These are phyloP conservation scores for Salarias fasciatus DNA, from an alignment of 2,797 vertebrate genomes.

Conservation along the genomic window DNA sequence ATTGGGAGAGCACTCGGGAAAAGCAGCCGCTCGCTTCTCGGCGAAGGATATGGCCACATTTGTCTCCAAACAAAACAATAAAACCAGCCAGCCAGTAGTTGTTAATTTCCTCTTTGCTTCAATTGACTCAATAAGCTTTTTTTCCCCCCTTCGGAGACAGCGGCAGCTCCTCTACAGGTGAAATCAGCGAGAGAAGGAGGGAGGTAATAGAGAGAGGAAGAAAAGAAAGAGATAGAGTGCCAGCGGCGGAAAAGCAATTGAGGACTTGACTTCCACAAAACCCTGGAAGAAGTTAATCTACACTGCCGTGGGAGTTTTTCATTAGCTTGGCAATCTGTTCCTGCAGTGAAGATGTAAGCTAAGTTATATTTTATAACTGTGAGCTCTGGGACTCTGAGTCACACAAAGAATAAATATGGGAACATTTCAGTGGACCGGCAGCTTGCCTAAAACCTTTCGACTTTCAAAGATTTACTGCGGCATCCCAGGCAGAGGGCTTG, in stretches of 20 bases:
- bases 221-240: conserved; percentile 50
- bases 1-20: conserved; percentile 34
- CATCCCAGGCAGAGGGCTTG: neutral
- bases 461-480: conserved; percentile 27
- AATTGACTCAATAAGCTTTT: conserved; percentile 65
- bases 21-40: conserved; percentile 15
- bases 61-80: conserved; percentile 73
- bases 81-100: conserved; percentile 73
- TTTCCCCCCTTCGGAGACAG: conserved; percentile 43
- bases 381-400: conserved; percentile 50
- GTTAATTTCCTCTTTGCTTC: conserved; percentile 77
- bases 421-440: conserved; percentile 48
- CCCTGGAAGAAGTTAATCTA: conserved; percentile 73
- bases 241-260: conserved; percentile 67
- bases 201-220: conserved; percentile 42
- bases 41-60: conserved; percentile 55
- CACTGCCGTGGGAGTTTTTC: conserved; percentile 71
- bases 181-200: conserved; percentile 35
- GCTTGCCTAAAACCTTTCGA: conserved; percentile 25
- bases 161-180: conserved; percentile 64
- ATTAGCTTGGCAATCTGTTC: conserved; percentile 74
- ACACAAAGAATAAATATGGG: conserved; percentile 61
- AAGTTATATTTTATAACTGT: conserved; percentile 72
- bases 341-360: conserved; percentile 70
- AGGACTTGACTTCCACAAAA: conserved; percentile 67